Percentiles rank a stretch among this genome's conserved stretches.
Evolutionary conservation across 2,888 invertebrate species (phyloP).

Genomic region (Labia minor): DNA sequence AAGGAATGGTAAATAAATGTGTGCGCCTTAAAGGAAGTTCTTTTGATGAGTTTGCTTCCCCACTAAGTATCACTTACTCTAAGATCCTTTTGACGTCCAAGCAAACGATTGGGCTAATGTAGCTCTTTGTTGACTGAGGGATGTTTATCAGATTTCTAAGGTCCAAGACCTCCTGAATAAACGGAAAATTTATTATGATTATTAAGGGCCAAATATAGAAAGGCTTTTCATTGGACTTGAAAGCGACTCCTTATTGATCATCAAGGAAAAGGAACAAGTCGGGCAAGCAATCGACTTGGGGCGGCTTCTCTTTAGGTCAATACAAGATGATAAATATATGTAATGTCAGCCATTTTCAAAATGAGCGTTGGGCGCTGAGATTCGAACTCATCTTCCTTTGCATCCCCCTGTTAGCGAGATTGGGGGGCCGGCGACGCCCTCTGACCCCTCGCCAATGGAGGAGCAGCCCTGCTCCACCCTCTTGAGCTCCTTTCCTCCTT

Average conservation of each 20-base stretch:
- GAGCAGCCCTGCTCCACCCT: background rate
- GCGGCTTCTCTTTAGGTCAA: background rate
- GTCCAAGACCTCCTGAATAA: background rate
- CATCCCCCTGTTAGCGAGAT: background rate
- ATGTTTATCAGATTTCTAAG: slow-evolving; percentile 1
- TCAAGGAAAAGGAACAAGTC: background rate
- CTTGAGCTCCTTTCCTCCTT: slow-evolving; percentile 4
- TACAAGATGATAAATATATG: slow-evolving; percentile 4
- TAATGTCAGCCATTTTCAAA: slow-evolving; percentile 5
- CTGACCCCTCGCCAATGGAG: slow-evolving; percentile 1
- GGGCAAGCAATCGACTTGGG: background rate
- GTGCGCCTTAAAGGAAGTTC: no score
- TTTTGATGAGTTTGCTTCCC: no score
- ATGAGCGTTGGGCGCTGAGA: background rate
- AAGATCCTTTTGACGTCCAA: no score
- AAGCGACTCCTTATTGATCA: slow-evolving; percentile 8
- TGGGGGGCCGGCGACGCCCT: background rate
- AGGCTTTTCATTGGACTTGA: background rate
- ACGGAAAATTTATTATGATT: background rate
- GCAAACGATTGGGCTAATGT: no score
- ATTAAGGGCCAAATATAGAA: slow-evolving; percentile 6
- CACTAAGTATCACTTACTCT: no score
- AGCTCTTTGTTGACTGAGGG: background rate
- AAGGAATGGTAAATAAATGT: no score
- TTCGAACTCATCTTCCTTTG: background rate